Conservation (phyloP, 2,797 vertebrate genomes). For the Hydrolagus colliei region DNA sequence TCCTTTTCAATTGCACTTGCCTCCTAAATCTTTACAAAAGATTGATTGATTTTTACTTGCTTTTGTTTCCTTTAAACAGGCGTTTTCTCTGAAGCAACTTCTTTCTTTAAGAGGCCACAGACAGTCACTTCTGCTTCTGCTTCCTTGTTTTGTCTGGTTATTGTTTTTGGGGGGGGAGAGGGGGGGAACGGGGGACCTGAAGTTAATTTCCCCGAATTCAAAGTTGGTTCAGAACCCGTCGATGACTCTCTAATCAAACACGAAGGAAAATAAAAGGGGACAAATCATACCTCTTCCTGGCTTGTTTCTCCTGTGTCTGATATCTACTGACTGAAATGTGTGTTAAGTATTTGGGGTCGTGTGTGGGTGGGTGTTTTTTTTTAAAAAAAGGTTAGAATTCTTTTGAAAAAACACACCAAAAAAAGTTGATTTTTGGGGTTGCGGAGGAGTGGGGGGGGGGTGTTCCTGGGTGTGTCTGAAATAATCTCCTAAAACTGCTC, state of each 20-base stretch:
- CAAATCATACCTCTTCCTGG: neutral
- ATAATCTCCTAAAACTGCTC: conserved; percentile 19
- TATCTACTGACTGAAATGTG: neutral
- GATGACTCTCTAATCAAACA: neutral
- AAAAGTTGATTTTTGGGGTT: neutral
- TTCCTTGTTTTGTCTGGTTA: neutral
- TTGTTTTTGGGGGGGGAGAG: too few species aligned
- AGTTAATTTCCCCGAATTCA: neutral
- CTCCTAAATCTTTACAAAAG: conserved; percentile 32
- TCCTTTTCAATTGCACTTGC: conserved; percentile 33
- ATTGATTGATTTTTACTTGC: neutral
- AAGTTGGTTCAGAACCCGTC: neutral
- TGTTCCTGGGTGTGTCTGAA: neutral
- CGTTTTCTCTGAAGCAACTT: neutral
- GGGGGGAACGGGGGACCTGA: too few species aligned
- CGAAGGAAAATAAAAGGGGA: too few species aligned
- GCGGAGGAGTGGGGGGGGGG: too few species aligned
- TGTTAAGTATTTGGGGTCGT: neutral
- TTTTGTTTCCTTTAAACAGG: conserved; percentile 22
- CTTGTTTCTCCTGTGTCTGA: neutral
- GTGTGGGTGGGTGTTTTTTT: neutral
- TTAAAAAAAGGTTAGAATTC: neutral
- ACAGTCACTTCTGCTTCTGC: neutral
- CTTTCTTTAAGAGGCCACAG: conserved; percentile 5
- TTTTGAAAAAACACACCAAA: neutral